Percentiles rank a stretch among this genome's conserved stretches.
Evolutionary conservation across 2,888 invertebrate species (phyloP).

Genomic region (Meghimatium bilineatum): DNA sequence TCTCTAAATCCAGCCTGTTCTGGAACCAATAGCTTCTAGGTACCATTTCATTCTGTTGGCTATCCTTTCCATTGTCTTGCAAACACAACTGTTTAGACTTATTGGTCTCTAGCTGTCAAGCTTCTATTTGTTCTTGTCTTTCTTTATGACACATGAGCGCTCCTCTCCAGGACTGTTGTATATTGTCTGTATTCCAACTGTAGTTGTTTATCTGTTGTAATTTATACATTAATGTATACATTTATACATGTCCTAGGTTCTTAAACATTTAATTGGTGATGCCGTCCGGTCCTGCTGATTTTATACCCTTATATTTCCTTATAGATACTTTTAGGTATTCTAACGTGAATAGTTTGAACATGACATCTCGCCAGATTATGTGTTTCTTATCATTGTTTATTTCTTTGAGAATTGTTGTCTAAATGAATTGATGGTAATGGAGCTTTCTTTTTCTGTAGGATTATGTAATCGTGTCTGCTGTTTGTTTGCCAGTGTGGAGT

Average conservation of each 20-base stretch:
- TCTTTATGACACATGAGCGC: slow-evolving; percentile 3
- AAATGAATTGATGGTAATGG: neutral
- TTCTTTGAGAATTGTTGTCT: neutral
- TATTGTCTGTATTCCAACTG: neutral
- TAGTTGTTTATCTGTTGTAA: neutral
- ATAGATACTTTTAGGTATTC: neutral
- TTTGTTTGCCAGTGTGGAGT: no score
- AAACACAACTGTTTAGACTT: slow-evolving; percentile 8
- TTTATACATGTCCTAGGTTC: neutral
- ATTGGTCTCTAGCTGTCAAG: neutral
- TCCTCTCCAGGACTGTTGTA: slow-evolving; percentile 2
- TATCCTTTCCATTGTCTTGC: neutral
- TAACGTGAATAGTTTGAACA: neutral
- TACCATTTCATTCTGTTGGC: slow-evolving; percentile 15
- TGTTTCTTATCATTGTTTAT: neutral
- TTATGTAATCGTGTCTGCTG: neutral
- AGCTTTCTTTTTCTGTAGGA: neutral
- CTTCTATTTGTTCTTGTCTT: neutral
- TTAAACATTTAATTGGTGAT: neutral
- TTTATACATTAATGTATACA: neutral
- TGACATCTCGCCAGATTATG: neutral
- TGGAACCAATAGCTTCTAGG: neutral
- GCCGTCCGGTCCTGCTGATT: slow-evolving; percentile 1
- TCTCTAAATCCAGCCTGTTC: slow-evolving; percentile 23
- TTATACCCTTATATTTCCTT: neutral